Base-by-base conservation (phyloP, 2,888 invertebrate genomes). In the Epirrita christyi region DNA sequence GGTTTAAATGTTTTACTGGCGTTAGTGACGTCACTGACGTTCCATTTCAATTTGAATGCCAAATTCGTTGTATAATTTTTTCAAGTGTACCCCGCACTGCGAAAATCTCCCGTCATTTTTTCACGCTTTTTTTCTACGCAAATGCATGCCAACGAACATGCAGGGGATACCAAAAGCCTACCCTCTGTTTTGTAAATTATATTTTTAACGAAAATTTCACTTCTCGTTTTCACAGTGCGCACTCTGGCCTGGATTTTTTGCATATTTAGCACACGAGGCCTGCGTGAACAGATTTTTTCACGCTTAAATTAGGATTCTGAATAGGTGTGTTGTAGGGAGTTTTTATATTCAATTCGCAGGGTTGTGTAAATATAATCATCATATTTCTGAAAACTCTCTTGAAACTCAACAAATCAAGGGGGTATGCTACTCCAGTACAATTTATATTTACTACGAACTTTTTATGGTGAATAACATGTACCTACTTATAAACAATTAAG, bases 1-100 rank as follows among this genome's bases (percentile, higher is more conserved):
- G 71, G 75, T 75, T 71, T 81, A 80, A 82, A 81, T 81, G 76
- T 75, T 79, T 77, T 73, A 76, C 76, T 67, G 73, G 66, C 71
- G 66, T 63, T 55, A 48, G 52, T 54, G 47, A 49, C 58, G 58
- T 53, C 48, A 59, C 52, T 74, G 79, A 75, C 76, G 70, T 75
- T 70, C 76, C 72, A 79, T 80, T 76, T 78, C 76, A 79, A 81
- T 82, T 81, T 80, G 78, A 66, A 67, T 64, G 61, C 50, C 61
- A 63, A 69, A 69, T 66, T 68, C 49, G 40, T 66, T 71, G 77
- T 72, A 76, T 75, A 78, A 78, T 80, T 77, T 73, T 70, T 70
- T 71, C 69, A 68, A 59, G 47, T 13, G 41, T 54, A 48, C n/a
- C 29, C 46, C 59, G 34, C 43, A 46, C 27, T 41, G 44, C 13